Base-by-base conservation (phyloP, 2,113 vertebrate species). In the Salvelinus fontinalis region DNA sequence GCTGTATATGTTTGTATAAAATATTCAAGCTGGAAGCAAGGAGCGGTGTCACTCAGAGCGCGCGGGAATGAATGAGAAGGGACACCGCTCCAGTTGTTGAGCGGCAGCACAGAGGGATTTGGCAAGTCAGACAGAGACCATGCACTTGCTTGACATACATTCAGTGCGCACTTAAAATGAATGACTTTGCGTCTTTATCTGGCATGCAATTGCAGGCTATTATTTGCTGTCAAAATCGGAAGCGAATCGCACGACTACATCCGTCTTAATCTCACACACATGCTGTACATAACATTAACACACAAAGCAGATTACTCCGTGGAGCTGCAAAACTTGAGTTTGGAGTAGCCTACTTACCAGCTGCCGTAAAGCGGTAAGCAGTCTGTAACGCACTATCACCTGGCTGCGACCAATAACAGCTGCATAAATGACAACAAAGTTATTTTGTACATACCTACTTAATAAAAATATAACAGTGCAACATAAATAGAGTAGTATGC, bases 1-100 rank as follows among this genome's bases (percentile, higher is more conserved):
- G 83, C 79, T 85, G 85, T 83, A 84, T 83, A 84, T 84, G 85
- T 65, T 79, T 75, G 64, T 48, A 69, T 66, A 27, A 76, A 78
- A 84, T 82, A 34, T 75, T 84, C 71, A 84, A 73, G 79, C 72
- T 75, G 81, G 76, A 70, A 83, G 49, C 76, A 34, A 79, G 76
- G 87, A 78, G 75, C 85, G 84, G 76, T 82, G 74, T 73, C 80
- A 83, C 82, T 84, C 39, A 31, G 66, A 75, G 60, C 39, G 39
- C 39, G 39, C 69, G 44, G 51, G 57, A 49, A 66, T 76, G 75
- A 80, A 78, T 80, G 74, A 69, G 74, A 76, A 75, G 77, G 39
- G 71, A 59, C 70, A 59, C 16, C 48, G 73, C 39, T 44, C 2
- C 34, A 44, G 78, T 67, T 59, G 11, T 34, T 39, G 48, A 67